These are phyloP conservation scores for Styela plicata DNA, from an alignment of 23 tunicate species.

Conservation along the genomic window DNA sequence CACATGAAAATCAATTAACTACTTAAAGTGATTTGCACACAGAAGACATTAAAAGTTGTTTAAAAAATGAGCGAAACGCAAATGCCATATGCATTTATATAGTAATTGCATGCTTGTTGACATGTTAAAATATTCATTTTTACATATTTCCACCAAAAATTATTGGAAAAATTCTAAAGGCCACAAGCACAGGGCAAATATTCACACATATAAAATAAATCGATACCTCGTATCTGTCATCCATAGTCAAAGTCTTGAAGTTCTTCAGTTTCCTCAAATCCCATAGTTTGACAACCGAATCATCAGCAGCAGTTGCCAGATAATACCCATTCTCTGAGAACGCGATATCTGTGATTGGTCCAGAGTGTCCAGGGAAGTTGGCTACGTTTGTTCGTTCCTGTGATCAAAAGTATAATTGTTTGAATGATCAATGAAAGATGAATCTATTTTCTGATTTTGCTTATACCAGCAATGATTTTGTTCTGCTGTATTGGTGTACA, in stretches of 20 bases:
- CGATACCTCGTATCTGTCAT: constrained; percentile 76
- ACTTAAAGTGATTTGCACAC: too few relatives aligned
- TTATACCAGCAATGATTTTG: too few relatives aligned
- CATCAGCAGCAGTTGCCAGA: constrained; percentile 94
- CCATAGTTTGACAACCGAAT: constrained; percentile 86
- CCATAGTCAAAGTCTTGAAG: constrained; percentile 91
- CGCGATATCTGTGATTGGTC: constrained; percentile 83
- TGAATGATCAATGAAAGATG: too few relatives aligned
- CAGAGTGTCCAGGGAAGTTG: constrained; percentile 96
- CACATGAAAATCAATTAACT: too few relatives aligned
- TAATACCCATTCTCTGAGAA: constrained; percentile 99
- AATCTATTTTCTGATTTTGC: too few relatives aligned
- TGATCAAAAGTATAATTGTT: background rate
- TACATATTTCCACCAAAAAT: background rate
- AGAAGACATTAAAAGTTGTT: too few relatives aligned
- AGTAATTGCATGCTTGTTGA: too few relatives aligned
- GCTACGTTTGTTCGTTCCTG: constrained; percentile 89
- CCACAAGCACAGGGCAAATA: too few relatives aligned
- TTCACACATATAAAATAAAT: background rate
- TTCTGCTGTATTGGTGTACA: too few relatives aligned
- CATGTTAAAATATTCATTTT: background rate
- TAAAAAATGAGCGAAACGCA: too few relatives aligned
- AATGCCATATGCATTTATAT: too few relatives aligned
- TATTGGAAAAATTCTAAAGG: too few relatives aligned
- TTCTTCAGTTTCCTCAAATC: constrained; percentile 93